Percentiles rank a stretch among this genome's conserved stretches.
phyloP scores from a whole-genome alignment of 2,888 invertebrate genomes.

The Clunio marinus region DNA sequence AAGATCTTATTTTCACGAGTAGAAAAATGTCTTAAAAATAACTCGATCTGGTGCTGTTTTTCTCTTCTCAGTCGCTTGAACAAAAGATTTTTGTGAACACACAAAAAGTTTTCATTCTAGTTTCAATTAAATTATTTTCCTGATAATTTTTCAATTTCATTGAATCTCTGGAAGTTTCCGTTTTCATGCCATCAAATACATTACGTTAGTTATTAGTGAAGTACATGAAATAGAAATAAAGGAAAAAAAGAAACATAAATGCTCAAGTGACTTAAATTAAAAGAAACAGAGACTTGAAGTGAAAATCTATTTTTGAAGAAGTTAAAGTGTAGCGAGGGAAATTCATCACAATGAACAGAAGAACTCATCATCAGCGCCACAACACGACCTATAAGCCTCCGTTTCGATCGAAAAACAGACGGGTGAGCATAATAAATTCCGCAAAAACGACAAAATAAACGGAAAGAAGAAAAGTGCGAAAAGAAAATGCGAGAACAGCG shows the following conservation, averaged over 20 bases:
- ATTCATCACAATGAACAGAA: conserved; percentile 24
- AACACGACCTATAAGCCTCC: conserved; percentile 44
- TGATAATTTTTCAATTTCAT: conserved; percentile 20
- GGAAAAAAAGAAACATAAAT: neutral
- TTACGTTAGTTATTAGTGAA: neutral
- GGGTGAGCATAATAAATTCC: conserved; percentile 44
- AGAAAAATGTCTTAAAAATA: conserved; percentile 36
- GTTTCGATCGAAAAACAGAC: conserved; percentile 46
- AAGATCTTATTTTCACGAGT: neutral
- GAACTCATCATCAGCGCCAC: conserved; percentile 42
- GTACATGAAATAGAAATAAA: neutral
- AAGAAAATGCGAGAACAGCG: neutral
- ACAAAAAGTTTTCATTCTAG: neutral
- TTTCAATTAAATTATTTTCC: conserved; percentile 2
- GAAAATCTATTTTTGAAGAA: neutral
- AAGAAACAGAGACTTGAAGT: neutral
- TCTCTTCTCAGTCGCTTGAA: conserved; percentile 30
- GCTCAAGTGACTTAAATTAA: neutral
- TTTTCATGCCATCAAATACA: no score
- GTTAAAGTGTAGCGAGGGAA: neutral
- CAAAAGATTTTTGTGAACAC: conserved; percentile 37
- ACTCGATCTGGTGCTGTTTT: conserved; percentile 37
- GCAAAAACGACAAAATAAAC: neutral
- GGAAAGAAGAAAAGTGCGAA: neutral
- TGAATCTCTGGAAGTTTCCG: conserved; percentile 31